Evolutionary conservation across 2,797 vertebrate species (phyloP).

Genomic region (Poeciliopsis paucimaculata): DNA sequence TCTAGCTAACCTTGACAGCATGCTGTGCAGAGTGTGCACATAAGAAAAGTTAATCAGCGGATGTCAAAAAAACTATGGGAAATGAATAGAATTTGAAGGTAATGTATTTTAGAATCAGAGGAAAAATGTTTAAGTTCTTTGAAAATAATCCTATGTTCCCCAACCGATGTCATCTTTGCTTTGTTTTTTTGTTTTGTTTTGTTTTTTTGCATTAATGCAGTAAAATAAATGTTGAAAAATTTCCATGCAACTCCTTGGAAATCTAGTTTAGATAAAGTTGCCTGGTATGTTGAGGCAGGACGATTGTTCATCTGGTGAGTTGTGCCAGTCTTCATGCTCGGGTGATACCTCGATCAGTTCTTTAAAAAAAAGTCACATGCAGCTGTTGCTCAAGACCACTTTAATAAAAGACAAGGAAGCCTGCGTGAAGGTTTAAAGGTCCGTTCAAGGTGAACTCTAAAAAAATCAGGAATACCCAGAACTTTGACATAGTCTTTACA

Average conservation of each 20-base stretch:
- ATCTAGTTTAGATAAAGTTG: neutral
- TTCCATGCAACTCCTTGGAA: neutral
- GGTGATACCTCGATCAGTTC: neutral
- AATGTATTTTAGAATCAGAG: neutral
- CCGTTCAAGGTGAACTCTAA: neutral
- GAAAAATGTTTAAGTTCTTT: neutral
- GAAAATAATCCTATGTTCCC: neutral
- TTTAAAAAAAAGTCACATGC: neutral
- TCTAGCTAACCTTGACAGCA: neutral
- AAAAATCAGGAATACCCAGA: neutral
- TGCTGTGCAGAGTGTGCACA: neutral
- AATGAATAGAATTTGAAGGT: neutral
- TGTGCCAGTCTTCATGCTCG: neutral
- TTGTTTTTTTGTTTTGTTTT: too few species aligned
- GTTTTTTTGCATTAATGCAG: neutral
- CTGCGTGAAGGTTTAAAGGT: neutral
- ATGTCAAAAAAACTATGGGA: neutral
- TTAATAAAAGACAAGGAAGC: neutral
- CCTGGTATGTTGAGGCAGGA: neutral
- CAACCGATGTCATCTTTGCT: neutral
- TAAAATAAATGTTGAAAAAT: neutral
- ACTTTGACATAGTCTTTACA: neutral
- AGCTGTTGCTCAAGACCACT: neutral
- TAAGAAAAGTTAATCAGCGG: neutral
- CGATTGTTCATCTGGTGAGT: neutral